These are phyloP conservation scores for Aphidius colemani DNA, from an alignment of 2,888 invertebrate genomes.

Conservation along the genomic window DNA sequence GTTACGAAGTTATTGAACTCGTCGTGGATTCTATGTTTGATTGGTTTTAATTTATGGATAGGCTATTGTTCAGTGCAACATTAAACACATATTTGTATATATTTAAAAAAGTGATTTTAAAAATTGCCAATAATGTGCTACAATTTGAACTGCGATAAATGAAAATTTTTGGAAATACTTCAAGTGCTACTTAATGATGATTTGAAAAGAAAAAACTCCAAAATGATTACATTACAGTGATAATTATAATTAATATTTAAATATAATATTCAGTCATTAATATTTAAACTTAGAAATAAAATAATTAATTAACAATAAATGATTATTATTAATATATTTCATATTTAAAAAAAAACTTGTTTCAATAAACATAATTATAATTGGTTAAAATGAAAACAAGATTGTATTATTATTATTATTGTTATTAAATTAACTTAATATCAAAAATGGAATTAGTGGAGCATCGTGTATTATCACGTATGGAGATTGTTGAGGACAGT, in stretches of 20 bases:
- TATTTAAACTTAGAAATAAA: neutral
- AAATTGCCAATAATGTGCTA: too few species aligned
- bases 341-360: neutral
- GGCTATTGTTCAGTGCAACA: neutral
- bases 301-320: neutral
- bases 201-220: too few species aligned
- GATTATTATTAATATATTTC: conserved; percentile 2
- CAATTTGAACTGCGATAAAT: too few species aligned
- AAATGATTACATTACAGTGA: too few species aligned
- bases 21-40: neutral
- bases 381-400: conserved; percentile 13
- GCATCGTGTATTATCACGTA: conserved; percentile 32
- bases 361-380: neutral
- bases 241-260: too few species aligned
- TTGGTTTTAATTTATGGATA: neutral
- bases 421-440: conserved; percentile 8
- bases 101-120: too few species aligned
- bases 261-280: too few species aligned
- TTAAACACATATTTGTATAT: too few species aligned
- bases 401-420: neutral
- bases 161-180: too few species aligned
- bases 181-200: too few species aligned
- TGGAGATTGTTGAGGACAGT: conserved; percentile 32
- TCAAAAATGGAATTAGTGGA: conserved; percentile 36
- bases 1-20: neutral